phyloP scores from a whole-genome alignment of 2,113 vertebrate genomes.

The Cephalopterus ornatus region DNA sequence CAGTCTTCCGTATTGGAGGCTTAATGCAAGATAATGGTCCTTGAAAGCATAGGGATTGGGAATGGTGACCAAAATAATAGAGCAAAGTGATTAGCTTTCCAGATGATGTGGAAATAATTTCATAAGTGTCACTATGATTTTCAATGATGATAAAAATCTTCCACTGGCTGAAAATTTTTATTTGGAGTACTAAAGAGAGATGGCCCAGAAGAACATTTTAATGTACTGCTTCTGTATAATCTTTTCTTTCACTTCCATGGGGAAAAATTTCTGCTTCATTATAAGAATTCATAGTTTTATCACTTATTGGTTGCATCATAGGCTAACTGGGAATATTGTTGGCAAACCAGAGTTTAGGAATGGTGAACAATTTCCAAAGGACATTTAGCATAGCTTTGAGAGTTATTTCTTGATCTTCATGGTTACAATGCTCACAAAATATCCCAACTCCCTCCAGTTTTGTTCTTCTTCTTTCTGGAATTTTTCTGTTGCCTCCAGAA shows the following conservation, averaged over 20 bases:
- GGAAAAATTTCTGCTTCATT: background rate
- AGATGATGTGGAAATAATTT: background rate
- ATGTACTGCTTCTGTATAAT: background rate
- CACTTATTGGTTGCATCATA: background rate
- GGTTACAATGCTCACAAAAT: background rate
- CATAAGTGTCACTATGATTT: background rate
- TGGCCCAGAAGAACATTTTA: background rate
- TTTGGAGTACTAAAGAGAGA: background rate
- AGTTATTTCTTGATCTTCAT: background rate
- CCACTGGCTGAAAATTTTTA: background rate
- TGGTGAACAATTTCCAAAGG: background rate
- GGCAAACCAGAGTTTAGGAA: background rate
- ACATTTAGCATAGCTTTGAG: background rate
- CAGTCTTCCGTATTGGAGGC: background rate
- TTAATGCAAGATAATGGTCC: background rate
- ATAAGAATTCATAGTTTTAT: background rate
- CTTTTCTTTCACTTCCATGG: background rate
- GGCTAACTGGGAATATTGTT: background rate
- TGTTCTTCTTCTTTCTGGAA: background rate
- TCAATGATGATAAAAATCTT: background rate
- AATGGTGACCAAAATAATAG: background rate
- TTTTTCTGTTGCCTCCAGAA: background rate
- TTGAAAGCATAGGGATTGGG: background rate
- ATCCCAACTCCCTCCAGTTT: fast-evolving
- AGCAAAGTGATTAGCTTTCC: background rate